Percentiles rank a stretch among this genome's conserved stretches.
Conservation (phyloP, 2,888 invertebrate species). For the Pristionchus arcanus region DNA sequence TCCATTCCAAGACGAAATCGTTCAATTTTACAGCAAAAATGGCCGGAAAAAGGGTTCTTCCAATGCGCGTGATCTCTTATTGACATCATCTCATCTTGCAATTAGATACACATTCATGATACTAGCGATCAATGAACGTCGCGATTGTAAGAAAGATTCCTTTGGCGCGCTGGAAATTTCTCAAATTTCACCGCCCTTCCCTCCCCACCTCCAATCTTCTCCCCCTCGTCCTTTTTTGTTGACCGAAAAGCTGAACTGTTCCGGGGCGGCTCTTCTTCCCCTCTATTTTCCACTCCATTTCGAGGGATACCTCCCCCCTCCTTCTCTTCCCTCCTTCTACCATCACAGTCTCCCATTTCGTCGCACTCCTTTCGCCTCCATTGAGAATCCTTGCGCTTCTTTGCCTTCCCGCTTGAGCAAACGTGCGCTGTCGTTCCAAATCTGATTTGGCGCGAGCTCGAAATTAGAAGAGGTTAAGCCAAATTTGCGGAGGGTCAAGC, state of each 20-base stretch:
- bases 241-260: conserved; percentile 51
- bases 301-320: neutral
- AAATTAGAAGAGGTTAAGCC: neutral
- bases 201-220: neutral
- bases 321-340: neutral
- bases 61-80: neutral
- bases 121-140: neutral
- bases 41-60: too few species aligned
- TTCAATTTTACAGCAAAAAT: neutral
- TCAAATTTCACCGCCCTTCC: conserved; percentile 7
- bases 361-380: neutral
- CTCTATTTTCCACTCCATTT: conserved; percentile 5
- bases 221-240: conserved; percentile 42
- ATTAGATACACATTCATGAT: neutral
- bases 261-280: neutral
- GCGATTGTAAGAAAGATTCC: conserved; percentile 11
- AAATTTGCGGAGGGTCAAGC: neutral
- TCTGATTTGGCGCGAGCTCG: conserved; percentile 10
- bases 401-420: conserved; percentile 27
- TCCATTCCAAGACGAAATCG: too few species aligned
- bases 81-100: neutral
- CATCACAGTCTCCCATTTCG: conserved; percentile 8
- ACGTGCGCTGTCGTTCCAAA: neutral
- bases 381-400: neutral
- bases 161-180: neutral